Evolutionary conservation across 2,113 vertebrate species (phyloP).

Genomic region (Saguinus midas): DNA sequence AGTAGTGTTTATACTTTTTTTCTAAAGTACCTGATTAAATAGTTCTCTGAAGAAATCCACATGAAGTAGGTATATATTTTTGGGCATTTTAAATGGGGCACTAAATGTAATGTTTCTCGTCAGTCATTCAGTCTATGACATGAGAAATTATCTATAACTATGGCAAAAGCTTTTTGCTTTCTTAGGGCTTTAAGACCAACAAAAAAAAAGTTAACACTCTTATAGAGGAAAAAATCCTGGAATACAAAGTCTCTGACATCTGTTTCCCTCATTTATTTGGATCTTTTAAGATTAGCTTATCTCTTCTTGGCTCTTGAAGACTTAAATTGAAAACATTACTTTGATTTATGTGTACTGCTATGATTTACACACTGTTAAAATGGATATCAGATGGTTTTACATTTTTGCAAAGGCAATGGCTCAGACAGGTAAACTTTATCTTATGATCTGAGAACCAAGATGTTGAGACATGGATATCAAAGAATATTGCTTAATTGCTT

Average conservation of each 20-base stretch:
- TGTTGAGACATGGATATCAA: conserved; percentile 46
- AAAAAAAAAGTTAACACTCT: conserved; percentile 52
- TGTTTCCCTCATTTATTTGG: conserved; percentile 70
- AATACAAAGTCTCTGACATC: conserved; percentile 61
- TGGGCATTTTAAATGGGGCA: background rate
- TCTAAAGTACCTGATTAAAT: background rate
- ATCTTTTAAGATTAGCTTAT: conserved; percentile 69
- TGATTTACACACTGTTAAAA: conserved; percentile 73
- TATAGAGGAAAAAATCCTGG: background rate
- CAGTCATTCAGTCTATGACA: background rate
- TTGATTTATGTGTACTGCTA: conserved; percentile 60
- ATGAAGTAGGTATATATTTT: background rate
- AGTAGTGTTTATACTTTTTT: conserved; percentile 29
- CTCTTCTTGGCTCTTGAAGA: conserved; percentile 62
- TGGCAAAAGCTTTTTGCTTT: background rate
- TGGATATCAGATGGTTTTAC: conserved; percentile 72
- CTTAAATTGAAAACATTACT: conserved; percentile 67
- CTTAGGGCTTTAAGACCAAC: background rate
- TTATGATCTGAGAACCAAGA: conserved; percentile 53
- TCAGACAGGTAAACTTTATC: conserved; percentile 70
- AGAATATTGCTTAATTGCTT: conserved; percentile 52
- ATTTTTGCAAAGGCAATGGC: conserved; percentile 53
- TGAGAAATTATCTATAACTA: no score
- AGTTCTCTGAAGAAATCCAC: background rate
- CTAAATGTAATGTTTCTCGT: background rate